Evolutionary conservation across 2,797 vertebrate genomes (phyloP).

Genomic region (Spinus olivaceus): DNA sequence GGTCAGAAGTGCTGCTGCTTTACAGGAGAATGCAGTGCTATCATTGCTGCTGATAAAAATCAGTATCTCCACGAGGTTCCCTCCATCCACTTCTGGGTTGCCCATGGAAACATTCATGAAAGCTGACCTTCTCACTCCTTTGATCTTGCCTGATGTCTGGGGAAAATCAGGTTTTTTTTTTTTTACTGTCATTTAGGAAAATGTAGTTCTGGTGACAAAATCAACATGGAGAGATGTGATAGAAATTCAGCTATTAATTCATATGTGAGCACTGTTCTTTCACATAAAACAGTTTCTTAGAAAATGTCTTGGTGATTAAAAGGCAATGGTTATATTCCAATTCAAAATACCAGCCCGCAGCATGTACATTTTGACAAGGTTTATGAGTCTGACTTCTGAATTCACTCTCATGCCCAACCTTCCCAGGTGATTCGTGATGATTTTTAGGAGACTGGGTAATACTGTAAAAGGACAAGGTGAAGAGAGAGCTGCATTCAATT

Average conservation of each 20-base stretch:
- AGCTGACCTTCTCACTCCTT: background rate
- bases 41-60: background rate
- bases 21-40: background rate
- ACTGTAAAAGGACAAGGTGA: background rate
- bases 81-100: background rate
- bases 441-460: background rate
- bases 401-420: background rate
- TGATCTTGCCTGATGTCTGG: background rate
- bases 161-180: background rate
- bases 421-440: background rate
- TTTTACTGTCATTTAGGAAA: background rate
- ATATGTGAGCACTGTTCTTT: background rate
- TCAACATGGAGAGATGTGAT: background rate
- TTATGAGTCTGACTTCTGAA: slow-evolving; percentile 19
- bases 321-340: background rate
- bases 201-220: background rate
- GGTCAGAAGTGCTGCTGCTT: background rate
- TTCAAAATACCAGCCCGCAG: background rate
- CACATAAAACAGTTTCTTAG: background rate
- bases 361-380: background rate
- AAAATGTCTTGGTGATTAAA: slow-evolving; percentile 3
- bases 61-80: background rate
- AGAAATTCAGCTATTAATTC: background rate
- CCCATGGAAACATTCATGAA: background rate
- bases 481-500: background rate